Evolutionary conservation across 2,888 invertebrate species (phyloP), one percentile per base, ranked within the genome.

Genomic region (Ligdia adustata): DNA sequence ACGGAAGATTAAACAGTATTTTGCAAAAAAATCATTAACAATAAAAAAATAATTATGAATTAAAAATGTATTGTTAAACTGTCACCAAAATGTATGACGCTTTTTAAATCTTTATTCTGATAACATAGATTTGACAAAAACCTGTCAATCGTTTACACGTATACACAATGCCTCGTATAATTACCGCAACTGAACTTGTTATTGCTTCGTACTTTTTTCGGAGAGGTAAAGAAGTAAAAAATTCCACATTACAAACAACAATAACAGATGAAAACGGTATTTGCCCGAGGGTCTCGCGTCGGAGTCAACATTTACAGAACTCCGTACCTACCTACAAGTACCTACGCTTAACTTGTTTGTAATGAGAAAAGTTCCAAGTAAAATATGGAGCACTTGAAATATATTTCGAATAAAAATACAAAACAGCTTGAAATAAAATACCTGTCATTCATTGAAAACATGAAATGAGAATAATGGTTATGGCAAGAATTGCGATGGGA

Each of bases 311-410:
- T 67, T 67, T 60, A 49, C 60, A 40, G 57, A 62, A 60, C 55
- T 58, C 56, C 46, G 7, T 29, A 7, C 53, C 44, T 55, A 47
- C 58, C 42, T 54, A 49, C 52, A 54, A 44, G 39, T 53, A 62
- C 57, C 4, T 20, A 6, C n/a, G 60, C 59, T 52, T 51, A 57
- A 63, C 58, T 62, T 62, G 54, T 60, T 62, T 57, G 60, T 70
- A 70, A 72, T 68, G 69, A 67, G 66, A 66, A 72, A 72, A 70
- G 62, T 71, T 70, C 45, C 35, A 35, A 50, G 50, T 38, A 58
- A 60, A 65, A 66, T 65, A 67, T 63, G 55, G 51, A 69, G 62
- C 58, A 50, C 50, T 62, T 58, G 39, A 43, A 52, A 50, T 55
- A n/a, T n/a, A 56, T 58, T 53, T 45, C 40, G 44, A 39, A 44